phyloP scores from a whole-genome alignment of 2,888 invertebrate species.

The Xestobium rufovillosum region DNA sequence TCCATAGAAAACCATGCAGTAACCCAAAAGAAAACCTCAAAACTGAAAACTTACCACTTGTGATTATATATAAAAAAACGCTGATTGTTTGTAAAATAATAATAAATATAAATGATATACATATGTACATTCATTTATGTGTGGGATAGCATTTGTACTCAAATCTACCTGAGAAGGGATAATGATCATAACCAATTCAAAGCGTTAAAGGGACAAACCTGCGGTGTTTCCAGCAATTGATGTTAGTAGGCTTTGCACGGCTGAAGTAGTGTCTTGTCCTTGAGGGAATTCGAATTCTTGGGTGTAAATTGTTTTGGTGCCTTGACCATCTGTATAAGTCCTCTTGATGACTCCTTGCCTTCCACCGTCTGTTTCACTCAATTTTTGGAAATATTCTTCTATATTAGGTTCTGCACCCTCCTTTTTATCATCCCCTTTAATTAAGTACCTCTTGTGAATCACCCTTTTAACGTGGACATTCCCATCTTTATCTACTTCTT shows the following conservation, averaged over 20 bases:
- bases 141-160: too few relatives aligned
- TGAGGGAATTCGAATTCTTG: constrained; percentile 34
- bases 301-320: constrained; percentile 34
- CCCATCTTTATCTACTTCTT: constrained; percentile 47
- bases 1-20: too few relatives aligned
- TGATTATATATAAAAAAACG: too few relatives aligned
- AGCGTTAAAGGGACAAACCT: constrained; percentile 36
- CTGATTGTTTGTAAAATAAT: too few relatives aligned
- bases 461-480: constrained; percentile 48
- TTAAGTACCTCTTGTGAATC: constrained; percentile 44
- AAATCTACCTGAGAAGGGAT: background rate
- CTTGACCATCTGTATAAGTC: constrained; percentile 31
- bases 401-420: constrained; percentile 27
- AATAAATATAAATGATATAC: too few relatives aligned
- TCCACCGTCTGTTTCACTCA: constrained; percentile 23
- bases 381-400: constrained; percentile 33
- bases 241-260: constrained; percentile 27
- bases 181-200: too few relatives aligned
- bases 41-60: too few relatives aligned
- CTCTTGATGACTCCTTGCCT: constrained; percentile 28
- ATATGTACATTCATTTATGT: too few relatives aligned
- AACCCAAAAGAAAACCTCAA: too few relatives aligned
- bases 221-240: constrained; percentile 26
- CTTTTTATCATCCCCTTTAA: constrained; percentile 32
- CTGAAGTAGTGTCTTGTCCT: constrained; percentile 22